Percentiles rank a stretch among this genome's conserved stretches.
phyloP scores from a whole-genome alignment of 1,140 invertebrate genomes.

The Pollicipes pollicipes region DNA sequence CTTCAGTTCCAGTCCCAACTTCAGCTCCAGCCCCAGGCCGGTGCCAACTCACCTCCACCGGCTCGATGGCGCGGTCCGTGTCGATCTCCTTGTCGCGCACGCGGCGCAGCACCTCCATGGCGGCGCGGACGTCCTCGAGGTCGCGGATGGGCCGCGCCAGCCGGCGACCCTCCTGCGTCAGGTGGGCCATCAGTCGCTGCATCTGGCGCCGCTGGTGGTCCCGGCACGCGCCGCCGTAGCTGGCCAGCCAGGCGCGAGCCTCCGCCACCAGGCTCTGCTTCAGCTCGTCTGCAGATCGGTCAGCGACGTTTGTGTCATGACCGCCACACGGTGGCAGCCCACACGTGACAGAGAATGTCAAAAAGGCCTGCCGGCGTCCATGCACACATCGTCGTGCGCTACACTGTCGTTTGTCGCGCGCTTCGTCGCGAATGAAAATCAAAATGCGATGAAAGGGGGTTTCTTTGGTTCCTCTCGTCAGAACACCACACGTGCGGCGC shows the following conservation, averaged over 20 bases:
- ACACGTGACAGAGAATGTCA: too few species aligned
- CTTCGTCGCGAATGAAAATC: too few species aligned
- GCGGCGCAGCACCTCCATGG: slow-evolving; percentile 84
- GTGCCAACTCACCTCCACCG: slow-evolving; percentile 53
- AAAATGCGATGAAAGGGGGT: too few species aligned
- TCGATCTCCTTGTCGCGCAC: slow-evolving; percentile 87
- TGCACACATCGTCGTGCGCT: too few species aligned
- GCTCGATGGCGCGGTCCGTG: slow-evolving; percentile 81
- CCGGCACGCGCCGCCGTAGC: slow-evolving; percentile 78
- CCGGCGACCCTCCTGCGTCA: slow-evolving; percentile 76
- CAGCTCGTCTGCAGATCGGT: slow-evolving; percentile 58
- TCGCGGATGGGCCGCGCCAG: slow-evolving; percentile 70
- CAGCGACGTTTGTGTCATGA: too few species aligned
- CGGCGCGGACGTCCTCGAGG: slow-evolving; percentile 75
- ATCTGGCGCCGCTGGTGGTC: slow-evolving; percentile 82
- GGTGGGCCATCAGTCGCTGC: slow-evolving; percentile 83
- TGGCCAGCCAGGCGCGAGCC: slow-evolving; percentile 50
- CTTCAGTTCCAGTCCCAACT: too few species aligned
- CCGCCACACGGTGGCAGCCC: too few species aligned
- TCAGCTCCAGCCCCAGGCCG: too few species aligned
- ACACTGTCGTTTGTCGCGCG: too few species aligned
- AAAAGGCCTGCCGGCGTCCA: too few species aligned
- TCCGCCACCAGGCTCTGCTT: slow-evolving; percentile 70
- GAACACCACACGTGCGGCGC: too few species aligned
- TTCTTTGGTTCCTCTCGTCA: too few species aligned